Evolutionary conservation across 2,113 vertebrate species (phyloP).

Genomic region (Thinocorus orbignyianus): DNA sequence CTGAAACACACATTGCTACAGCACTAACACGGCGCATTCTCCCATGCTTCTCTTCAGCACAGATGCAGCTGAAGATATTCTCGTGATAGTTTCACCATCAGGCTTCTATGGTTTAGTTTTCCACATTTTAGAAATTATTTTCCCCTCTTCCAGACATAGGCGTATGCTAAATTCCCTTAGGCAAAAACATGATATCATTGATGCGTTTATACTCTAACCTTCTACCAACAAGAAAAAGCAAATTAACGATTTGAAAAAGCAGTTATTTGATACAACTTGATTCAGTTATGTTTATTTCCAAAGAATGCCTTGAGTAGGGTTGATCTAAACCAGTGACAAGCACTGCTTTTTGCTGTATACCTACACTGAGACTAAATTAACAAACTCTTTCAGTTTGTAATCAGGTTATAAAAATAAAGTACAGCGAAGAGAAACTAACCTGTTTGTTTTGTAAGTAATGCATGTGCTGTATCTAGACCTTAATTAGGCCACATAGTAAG

Average conservation of each 20-base stretch:
- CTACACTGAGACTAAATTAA: constrained; percentile 41
- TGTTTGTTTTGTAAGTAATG: constrained; percentile 55
- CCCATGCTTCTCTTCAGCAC: background rate
- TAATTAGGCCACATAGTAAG: constrained; percentile 64
- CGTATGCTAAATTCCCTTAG: background rate
- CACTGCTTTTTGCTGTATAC: constrained; percentile 17
- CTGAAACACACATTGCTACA: background rate
- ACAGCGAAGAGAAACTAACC: constrained; percentile 51
- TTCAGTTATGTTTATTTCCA: constrained; percentile 48
- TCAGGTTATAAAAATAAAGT: constrained; percentile 71
- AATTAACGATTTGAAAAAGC: background rate
- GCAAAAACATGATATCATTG: background rate
- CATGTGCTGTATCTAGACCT: constrained; percentile 42
- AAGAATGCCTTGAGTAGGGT: background rate
- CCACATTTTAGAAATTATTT: background rate
- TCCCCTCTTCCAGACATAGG: background rate
- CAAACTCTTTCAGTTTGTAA: constrained; percentile 64
- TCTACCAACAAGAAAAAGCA: background rate
- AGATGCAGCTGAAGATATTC: background rate
- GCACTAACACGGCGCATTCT: background rate
- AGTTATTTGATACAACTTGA: constrained; percentile 39
- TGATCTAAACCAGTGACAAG: constrained; percentile 32
- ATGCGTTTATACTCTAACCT: constrained; percentile 38
- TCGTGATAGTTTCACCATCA: background rate
- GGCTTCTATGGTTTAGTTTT: background rate